These are phyloP conservation scores for cat (Felis catus) DNA, from an alignment of 2,113 vertebrate species.

Conservation along the genomic window F.catus_Fca126_mat1.0 CM031419.1:114260001-114260500, in stretches of 20 bases:
- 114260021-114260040: not conserved
- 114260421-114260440: not conserved
- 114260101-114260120: not conserved
- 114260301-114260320: not conserved
- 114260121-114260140: not conserved
- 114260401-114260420: not conserved
- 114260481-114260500: not conserved
- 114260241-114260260: not conserved
- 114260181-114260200: not conserved
- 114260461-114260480: not conserved
- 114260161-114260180: not conserved
- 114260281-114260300: not conserved
- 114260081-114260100: not conserved
- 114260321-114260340: not conserved
- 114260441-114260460: not conserved
- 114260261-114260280: not conserved
- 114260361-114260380: not conserved
- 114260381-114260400: accelerated
- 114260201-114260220: not conserved
- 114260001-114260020: not conserved
- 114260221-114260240: not conserved
- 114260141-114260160: not conserved
- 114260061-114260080: not conserved
- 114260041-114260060: not conserved
- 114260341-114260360: not conserved